Evolutionary conservation across 2,888 invertebrate species (phyloP).

Genomic region (Cephus spinipes): DNA sequence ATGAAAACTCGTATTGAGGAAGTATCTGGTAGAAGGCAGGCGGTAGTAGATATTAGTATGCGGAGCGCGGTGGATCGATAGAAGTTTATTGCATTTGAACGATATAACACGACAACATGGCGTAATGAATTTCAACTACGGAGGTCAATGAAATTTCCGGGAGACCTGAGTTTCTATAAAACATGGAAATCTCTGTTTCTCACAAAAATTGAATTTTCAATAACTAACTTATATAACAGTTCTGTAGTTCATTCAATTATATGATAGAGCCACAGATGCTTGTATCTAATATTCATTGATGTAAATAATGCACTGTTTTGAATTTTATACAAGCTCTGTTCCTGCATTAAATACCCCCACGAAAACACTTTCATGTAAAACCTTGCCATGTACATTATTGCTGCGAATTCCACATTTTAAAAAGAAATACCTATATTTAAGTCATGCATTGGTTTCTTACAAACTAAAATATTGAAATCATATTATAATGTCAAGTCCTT

Average conservation of each 20-base stretch:
- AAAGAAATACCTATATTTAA: no score
- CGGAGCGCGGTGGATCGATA: neutral
- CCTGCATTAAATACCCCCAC: no score
- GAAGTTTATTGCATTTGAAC: conserved; percentile 7
- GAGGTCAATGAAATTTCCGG: neutral
- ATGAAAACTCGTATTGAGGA: neutral
- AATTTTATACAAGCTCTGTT: neutral
- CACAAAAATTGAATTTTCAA: neutral
- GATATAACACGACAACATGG: neutral
- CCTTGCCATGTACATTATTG: no score
- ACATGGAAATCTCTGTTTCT: neutral
- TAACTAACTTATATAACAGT: neutral
- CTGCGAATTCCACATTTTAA: no score
- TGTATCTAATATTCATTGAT: neutral
- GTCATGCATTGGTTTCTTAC: no score
- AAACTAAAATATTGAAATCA: no score
- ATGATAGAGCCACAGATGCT: neutral
- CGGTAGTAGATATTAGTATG: neutral
- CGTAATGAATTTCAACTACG: neutral
- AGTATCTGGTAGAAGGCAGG: neutral
- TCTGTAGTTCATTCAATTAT: neutral
- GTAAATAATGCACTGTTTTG: no score
- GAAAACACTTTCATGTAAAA: no score
- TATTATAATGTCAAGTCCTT: no score
- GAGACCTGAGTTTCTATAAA: neutral